Base-by-base conservation (phyloP, 1,140 invertebrate genomes). In the Dendrolimus kikuchii region DNA sequence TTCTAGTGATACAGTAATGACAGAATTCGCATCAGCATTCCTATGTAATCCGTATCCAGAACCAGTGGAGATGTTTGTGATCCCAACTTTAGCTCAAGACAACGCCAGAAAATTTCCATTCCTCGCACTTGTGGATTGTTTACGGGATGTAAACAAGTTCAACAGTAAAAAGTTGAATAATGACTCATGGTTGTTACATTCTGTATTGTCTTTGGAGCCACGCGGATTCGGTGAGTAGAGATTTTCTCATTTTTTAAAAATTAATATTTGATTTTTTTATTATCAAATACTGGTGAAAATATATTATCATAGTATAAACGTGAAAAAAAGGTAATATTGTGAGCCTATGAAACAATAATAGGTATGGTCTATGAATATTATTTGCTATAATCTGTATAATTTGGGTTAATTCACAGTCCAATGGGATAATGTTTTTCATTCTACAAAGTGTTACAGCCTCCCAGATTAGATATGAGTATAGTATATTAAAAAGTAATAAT, bases 161-260 rank as follows among this genome's bases (percentile, higher is more conserved):
- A 53, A 55, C 47, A 64, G 59, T 53, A 68, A 68, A 46, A 66
- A 68, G 41, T 50, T 87, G 38, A 50, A 62, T 7, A 87, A 84
- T 62, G 80, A 85, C 46, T 86, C 83, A 0, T 88, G 84, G 86
- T 64, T 88, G 40, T 56, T 88, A 46, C 86, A 88, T 81, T 91
- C 91, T 23, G 79, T 94, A 5, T 74, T 95, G 23, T 83, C 89
- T 4, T 70, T 95, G 37, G 93, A 94, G 80, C 91, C 91, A 4
- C 68, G 77, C 43, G 87, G 90, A 64, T 91, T 91, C 73, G 88
- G 92, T 92, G 75, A 89, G 89, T 81, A 46, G 48, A 23, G 23
- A 23, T 23, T 23, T n/a, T n/a, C n/a, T n/a, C n/a, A n/a, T n/a
- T n/a, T n/a, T n/a, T n/a, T n/a, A n/a, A n/a, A n/a, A n/a, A n/a